Evolutionary conservation across 2,797 vertebrate genomes (phyloP).

Genomic region (Chiroxiphia lanceolata): DNA sequence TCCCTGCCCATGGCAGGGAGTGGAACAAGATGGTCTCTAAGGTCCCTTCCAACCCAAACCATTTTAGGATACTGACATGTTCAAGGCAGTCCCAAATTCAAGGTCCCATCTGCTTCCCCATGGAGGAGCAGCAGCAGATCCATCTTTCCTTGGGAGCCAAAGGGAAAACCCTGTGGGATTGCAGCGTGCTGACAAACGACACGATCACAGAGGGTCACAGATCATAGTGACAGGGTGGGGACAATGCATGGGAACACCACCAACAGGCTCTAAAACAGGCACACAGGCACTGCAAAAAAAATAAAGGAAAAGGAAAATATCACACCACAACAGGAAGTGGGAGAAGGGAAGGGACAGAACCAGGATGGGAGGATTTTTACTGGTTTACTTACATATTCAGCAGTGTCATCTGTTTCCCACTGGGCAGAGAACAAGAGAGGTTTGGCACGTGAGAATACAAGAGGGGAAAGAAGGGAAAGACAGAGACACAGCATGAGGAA

Average conservation of each 20-base stretch:
- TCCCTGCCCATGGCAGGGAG: neutral
- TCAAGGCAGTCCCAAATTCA: neutral
- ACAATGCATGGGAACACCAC: neutral
- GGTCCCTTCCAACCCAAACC: neutral
- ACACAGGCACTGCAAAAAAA: neutral
- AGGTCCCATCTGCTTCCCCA: neutral
- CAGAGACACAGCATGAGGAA: conserved; percentile 74
- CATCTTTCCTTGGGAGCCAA: neutral
- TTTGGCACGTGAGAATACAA: conserved; percentile 81
- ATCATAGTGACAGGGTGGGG: neutral
- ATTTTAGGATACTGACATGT: neutral
- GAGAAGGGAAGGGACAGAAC: conserved; percentile 46
- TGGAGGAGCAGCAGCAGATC: neutral
- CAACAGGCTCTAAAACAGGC: neutral
- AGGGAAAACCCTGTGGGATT: conserved; percentile 29
- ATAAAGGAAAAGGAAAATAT: neutral
- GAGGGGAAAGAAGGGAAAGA: conserved; percentile 72
- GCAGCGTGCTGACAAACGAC: neutral
- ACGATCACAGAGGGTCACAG: neutral
- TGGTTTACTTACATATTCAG: conserved; percentile 93
- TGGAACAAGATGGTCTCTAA: neutral
- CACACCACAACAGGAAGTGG: conserved; percentile 28
- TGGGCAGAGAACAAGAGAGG: conserved; percentile 77
- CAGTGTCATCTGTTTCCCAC: conserved; percentile 98
- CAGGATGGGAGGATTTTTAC: neutral